Base-by-base conservation (phyloP, 2,888 invertebrate genomes). In the Calameuta idolon region DNA sequence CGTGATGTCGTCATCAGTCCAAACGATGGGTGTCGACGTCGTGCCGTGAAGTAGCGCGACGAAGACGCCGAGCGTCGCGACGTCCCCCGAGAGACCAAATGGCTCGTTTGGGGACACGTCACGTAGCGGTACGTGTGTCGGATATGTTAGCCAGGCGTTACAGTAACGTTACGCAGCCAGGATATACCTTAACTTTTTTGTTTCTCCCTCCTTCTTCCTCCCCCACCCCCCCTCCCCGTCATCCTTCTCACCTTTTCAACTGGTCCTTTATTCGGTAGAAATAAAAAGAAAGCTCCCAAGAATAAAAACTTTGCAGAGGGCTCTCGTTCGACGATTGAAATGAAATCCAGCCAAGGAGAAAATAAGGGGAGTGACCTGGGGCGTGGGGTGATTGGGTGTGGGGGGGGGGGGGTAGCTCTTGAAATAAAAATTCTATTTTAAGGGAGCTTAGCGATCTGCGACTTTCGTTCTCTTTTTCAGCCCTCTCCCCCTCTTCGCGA, bases 71-170 rank as follows among this genome's bases (percentile, higher is more conserved):
- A 34, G 71, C 71, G 71, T 31, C 71, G 15, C 23, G 15, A n/a
- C 71, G 71, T 31, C 31, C 31, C 30, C 0, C 12, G 74, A 68
- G 55, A 76, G 77, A 37, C 40, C 76, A 74, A 77, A 76, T 75
- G 81, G 79, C 76, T 78, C 80, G 79, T 80, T 82, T 77, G 68
- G 77, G 81, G 81, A 85, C 82, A 81, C 82, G 83, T 85, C 87
- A 87, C 87, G 87, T 87, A 84, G 69, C 0, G 55, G 77, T 85
- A 87, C 87, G 87, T 87, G 87, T 83, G 83, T 83, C 81, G 87
- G 85, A 82, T 87, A 86, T 83, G 83, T 83, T 85, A 86, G 81
- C 71, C 71, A 71, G 2, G 55, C 71, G 71, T 34, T 71, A 71
- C 33, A 33, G 31, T 23, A 55, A 55, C 23, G 40, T 55, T 55